Base-by-base conservation (phyloP, 2,113 vertebrate species). In the Engystomops pustulosus region DNA sequence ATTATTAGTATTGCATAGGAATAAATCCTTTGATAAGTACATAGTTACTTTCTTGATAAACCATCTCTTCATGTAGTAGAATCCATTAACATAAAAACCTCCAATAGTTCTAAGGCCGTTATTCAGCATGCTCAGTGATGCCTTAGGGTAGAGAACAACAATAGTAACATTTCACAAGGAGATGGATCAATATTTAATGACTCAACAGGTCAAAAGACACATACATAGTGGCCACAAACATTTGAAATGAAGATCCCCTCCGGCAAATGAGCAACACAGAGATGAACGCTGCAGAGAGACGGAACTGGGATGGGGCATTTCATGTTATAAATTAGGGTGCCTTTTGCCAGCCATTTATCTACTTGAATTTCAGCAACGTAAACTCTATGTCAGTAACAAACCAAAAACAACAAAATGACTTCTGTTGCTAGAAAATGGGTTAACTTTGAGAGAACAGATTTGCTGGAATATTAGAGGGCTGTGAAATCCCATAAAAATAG, bases 401-500 rank as follows among this genome's bases (percentile, higher is more conserved):
- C n/a, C 7, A 53, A 81, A 70, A 58, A 7, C 23, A 53, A n/a
- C 15, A 69, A 47, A 5, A 80, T 30, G 2, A 27, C 30, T 75
- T 17, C 23, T 60, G 34, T 75, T 65, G 27, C 30, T 15, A 32
- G 23, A 51, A 12, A 2, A 36, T 55, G 51, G 72, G 14, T 77
- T 20, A 84, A 84, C 72, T n/a, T 53, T 34, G 23, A 69, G 78
- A 58, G 11, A 67, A 67, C 55, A 69, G 45, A 65, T 89, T 91
- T 90, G 87, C 87, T 91, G 86, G 58, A 86, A 88, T 87, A 86
- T 82, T 88, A 91, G 87, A 89, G 91, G 89, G 88, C 89, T 93
- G 89, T 86, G 90, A 89, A 89, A 88, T 84, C 89, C 89, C 88
- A 92, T 92, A 79, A 79, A 84, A 78, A 58, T 91, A 91, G 92